Evolutionary conservation across 2,888 invertebrate species (phyloP).

Genomic region (Melanargia galathea): DNA sequence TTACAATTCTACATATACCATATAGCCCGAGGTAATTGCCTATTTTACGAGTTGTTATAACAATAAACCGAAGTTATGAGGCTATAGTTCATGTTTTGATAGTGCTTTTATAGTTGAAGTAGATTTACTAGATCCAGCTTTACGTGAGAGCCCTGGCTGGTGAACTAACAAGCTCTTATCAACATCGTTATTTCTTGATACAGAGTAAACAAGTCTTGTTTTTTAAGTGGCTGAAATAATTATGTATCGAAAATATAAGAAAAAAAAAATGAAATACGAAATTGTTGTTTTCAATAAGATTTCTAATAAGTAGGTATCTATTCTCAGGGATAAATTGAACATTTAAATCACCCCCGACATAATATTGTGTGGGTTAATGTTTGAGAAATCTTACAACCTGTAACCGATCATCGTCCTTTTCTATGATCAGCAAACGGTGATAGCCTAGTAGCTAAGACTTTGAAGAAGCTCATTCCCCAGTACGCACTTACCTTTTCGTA

Average conservation of each 20-base stretch:
- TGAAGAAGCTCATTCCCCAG: too few species aligned
- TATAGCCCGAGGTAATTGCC: slow-evolving; percentile 1
- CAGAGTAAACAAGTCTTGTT: neutral
- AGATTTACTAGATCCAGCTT: slow-evolving; percentile 13
- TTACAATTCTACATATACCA: slow-evolving; percentile 7
- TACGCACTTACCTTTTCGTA: too few species aligned
- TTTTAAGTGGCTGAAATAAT: neutral
- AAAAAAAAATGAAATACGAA: neutral
- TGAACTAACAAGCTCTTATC: slow-evolving; percentile 17
- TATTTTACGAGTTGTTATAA: slow-evolving; percentile 22
- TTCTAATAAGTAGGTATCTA: too few species aligned
- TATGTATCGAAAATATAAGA: neutral
- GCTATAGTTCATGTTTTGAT: slow-evolving; percentile 14
- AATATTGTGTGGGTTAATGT: too few species aligned
- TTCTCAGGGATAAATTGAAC: too few species aligned
- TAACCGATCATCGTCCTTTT: too few species aligned
- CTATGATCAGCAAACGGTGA: too few species aligned
- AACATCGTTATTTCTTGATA: slow-evolving; percentile 14
- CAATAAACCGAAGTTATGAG: slow-evolving; percentile 18
- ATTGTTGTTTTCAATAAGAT: too few species aligned
- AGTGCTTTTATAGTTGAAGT: slow-evolving; percentile 17
- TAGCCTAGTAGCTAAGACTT: too few species aligned
- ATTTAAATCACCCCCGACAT: too few species aligned
- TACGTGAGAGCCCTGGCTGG: neutral
- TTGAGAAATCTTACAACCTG: too few species aligned